Evolutionary conservation across 2,888 invertebrate genomes (phyloP).

Genomic region (Norana najaformis): DNA sequence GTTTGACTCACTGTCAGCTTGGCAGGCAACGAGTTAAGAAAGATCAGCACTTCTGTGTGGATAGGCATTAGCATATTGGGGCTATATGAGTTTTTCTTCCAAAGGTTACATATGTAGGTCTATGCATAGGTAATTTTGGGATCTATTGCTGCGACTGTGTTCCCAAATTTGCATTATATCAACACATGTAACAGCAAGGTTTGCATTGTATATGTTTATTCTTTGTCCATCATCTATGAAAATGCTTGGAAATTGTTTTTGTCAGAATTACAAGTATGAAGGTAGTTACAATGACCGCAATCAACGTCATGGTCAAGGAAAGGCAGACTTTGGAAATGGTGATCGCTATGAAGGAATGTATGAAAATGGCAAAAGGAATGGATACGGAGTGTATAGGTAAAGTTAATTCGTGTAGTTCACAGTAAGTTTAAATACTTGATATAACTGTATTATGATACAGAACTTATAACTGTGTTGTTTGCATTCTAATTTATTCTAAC

Average conservation of each 20-base stretch:
- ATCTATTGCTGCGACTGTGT: no score
- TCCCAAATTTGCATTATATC: no score
- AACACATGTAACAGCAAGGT: no score
- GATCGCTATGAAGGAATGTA: slow-evolving; percentile 85
- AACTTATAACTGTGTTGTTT: not conserved
- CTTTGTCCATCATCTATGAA: not conserved
- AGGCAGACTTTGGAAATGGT: slow-evolving; percentile 80
- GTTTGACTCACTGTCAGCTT: no score
- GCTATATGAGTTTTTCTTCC: no score
- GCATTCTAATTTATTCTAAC: not conserved
- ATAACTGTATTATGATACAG: not conserved
- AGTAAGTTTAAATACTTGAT: not conserved
- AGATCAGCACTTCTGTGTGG: no score
- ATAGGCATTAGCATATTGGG: no score
- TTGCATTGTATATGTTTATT: no score
- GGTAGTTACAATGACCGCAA: slow-evolving; percentile 77
- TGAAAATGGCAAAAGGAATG: slow-evolving; percentile 77
- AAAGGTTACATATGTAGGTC: no score
- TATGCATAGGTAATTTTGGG: no score
- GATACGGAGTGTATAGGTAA: slow-evolving; percentile 75
- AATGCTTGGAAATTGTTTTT: not conserved
- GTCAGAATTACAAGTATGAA: slow-evolving; percentile 68
- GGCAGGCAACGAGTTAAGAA: no score
- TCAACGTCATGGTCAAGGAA: slow-evolving; percentile 81
- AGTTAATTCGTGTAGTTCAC: not conserved